These are phyloP conservation scores for Watsonalla binaria DNA, from an alignment of 2,888 invertebrate species.

Conservation along the genomic window DNA sequence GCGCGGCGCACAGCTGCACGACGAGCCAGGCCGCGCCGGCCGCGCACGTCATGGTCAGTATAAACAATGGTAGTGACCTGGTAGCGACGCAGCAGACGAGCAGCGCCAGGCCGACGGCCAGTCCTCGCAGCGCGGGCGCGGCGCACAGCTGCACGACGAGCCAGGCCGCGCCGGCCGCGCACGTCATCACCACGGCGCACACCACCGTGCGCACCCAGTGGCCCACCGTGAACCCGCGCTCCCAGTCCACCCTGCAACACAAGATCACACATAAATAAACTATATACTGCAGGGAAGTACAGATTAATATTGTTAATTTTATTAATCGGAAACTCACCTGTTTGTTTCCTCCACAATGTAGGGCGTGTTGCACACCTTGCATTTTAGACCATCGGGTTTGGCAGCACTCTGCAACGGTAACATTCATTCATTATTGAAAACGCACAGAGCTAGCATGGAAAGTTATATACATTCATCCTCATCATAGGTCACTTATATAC, in stretches of 20 bases:
- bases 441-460: background rate
- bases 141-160: constrained; percentile 87
- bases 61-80: constrained; percentile 74
- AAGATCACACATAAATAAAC: background rate
- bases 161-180: constrained; percentile 88
- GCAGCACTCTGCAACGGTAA: constrained; percentile 78
- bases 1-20: too few species aligned
- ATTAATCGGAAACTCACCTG: constrained; percentile 57
- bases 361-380: constrained; percentile 91
- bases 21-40: constrained; percentile 86
- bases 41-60: constrained; percentile 82
- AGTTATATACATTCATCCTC: background rate
- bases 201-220: constrained; percentile 92
- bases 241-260: constrained; percentile 84
- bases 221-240: constrained; percentile 87
- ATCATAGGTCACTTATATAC: background rate
- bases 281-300: too few species aligned
- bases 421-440: constrained; percentile 2
- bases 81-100: constrained; percentile 91
- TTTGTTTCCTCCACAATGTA: constrained; percentile 88
- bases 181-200: constrained; percentile 87
- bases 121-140: constrained; percentile 86
- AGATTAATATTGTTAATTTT: too few species aligned
- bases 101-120: constrained; percentile 89
- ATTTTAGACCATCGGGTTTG: constrained; percentile 83